A percentile compares a stretch with the other conserved stretches of the same genome.
Conservation (phyloP, 2,888 invertebrate species). For the Cremastinae sp. region DNA sequence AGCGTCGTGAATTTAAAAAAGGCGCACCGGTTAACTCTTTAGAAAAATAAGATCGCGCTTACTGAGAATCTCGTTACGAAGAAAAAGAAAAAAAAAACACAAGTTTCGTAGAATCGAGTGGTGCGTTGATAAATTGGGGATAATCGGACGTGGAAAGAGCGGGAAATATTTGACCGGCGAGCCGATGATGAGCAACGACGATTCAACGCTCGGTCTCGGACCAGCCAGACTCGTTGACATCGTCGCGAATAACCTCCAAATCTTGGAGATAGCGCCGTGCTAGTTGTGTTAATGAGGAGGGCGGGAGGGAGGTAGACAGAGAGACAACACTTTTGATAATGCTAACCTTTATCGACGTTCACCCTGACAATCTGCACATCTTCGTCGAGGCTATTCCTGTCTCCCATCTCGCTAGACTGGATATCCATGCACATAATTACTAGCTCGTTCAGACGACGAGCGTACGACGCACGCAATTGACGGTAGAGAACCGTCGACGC, state of each 20-base stretch:
- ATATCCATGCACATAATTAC: conserved; percentile 80
- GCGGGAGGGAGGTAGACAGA: neutral
- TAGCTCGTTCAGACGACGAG: conserved; percentile 58
- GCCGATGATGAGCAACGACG: conserved; percentile 23
- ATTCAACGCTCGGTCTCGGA: conserved; percentile 2
- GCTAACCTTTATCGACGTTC: conserved; percentile 74
- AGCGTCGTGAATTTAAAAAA: too few relatives aligned
- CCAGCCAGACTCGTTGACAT: conserved; percentile 22
- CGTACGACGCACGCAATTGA: conserved; percentile 69
- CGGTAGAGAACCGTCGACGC: conserved; percentile 68
- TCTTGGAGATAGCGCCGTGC: neutral
- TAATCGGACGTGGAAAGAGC: conserved; percentile 51
- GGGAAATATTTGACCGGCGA: conserved; percentile 56
- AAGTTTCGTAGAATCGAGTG: neutral
- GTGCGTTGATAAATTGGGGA: neutral
- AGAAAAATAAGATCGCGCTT: too few relatives aligned
- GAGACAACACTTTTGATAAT: neutral
- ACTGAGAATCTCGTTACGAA: too few relatives aligned
- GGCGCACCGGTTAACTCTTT: too few relatives aligned
- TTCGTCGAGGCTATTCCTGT: conserved; percentile 74
- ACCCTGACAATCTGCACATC: conserved; percentile 78
- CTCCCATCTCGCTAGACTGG: conserved; percentile 78
- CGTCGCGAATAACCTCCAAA: conserved; percentile 48
- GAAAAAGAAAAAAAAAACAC: too few relatives aligned
- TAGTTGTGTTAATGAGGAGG: neutral